These are phyloP conservation scores for Pyralis farinalis DNA, from an alignment of 2,888 invertebrate species.

Conservation along the genomic window DNA sequence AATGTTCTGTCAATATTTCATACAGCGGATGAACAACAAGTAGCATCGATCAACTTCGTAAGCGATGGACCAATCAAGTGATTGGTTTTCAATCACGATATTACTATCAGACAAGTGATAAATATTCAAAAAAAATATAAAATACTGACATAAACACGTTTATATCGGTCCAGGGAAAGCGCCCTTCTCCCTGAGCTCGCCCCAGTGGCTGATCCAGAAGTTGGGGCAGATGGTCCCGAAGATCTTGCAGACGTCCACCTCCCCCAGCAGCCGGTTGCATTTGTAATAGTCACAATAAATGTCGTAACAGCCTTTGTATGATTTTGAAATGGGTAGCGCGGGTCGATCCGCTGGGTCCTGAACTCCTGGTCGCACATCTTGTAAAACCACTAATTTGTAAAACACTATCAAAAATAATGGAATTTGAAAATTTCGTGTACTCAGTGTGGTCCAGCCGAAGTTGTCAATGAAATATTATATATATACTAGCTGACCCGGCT, in stretches of 20 bases:
- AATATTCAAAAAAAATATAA: too few relatives aligned
- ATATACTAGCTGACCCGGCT: too few relatives aligned
- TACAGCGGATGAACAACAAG: too few relatives aligned
- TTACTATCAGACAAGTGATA: too few relatives aligned
- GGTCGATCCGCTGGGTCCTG: slow-evolving; percentile 62
- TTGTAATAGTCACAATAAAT: slow-evolving; percentile 69
- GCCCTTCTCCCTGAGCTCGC: slow-evolving; percentile 59
- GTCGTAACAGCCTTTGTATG: slow-evolving; percentile 70
- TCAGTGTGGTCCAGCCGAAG: too few relatives aligned
- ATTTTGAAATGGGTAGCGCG: slow-evolving; percentile 63
- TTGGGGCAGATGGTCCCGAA: slow-evolving; percentile 72
- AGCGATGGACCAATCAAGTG: slow-evolving; percentile 18
- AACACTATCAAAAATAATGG: slow-evolving; percentile 6
- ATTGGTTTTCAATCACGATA: slow-evolving; percentile 20
- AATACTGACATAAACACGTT: too few relatives aligned
- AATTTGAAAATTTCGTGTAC: neutral
- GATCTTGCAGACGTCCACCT: slow-evolving; percentile 64
- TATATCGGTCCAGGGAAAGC: slow-evolving; percentile 63
- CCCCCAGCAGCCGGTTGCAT: slow-evolving; percentile 58
- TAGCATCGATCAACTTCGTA: slow-evolving; percentile 1
- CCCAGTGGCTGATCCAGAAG: slow-evolving; percentile 65
- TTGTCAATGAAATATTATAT: too few relatives aligned
- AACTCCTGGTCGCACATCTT: slow-evolving; percentile 71
- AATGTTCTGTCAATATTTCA: too few relatives aligned
- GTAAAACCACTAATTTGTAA: slow-evolving; percentile 13